phyloP scores from a whole-genome alignment of 2,797 vertebrate genomes.

The Uromys caudimaculatus region DNA sequence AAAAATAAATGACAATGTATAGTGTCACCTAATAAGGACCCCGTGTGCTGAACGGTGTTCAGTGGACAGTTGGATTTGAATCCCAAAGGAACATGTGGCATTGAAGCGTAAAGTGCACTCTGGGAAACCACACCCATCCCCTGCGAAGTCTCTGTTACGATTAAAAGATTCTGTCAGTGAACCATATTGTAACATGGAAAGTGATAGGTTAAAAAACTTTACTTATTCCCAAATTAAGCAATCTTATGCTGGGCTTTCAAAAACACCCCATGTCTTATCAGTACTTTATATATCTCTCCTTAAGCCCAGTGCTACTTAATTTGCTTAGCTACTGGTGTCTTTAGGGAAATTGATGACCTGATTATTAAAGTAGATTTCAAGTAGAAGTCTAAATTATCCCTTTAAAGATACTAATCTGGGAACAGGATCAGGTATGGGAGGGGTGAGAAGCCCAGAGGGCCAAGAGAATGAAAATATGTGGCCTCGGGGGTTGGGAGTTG shows the following conservation, averaged over 20 bases:
- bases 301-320: not conserved
- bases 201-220: conserved; percentile 1
- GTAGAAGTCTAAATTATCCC: not conserved
- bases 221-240: not conserved
- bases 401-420: conserved; percentile 32
- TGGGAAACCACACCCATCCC: not conserved
- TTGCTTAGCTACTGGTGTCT: not conserved
- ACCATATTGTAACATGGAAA: not conserved
- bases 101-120: not conserved
- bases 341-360: not conserved
- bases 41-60: not conserved
- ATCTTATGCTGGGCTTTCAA: not conserved
- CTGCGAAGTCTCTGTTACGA: not conserved
- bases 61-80: not conserved
- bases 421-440: not conserved
- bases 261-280: not conserved
- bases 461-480: not conserved
- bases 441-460: not conserved
- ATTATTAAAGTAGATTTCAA: not conserved
- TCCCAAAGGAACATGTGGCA: not conserved
- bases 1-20: not conserved
- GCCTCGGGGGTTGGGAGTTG: not conserved
- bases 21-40: not conserved
- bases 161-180: not conserved
- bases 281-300: not conserved